phyloP scores from a whole-genome alignment of 2,113 vertebrate species.

The Rhea pennata region DNA sequence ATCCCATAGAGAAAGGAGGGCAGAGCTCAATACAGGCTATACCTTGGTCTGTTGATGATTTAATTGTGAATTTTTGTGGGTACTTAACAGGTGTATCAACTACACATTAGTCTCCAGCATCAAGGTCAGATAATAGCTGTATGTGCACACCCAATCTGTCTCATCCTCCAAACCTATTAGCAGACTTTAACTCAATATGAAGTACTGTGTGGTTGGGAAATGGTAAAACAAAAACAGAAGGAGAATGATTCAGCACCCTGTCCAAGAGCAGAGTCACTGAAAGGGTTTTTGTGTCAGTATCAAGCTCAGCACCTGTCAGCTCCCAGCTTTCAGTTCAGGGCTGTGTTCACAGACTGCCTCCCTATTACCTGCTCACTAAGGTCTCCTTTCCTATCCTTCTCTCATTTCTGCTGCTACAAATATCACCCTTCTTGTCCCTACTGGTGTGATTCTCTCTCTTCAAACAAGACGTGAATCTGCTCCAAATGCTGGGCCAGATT shows the following conservation, averaged over 20 bases:
- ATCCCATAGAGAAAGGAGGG: background rate
- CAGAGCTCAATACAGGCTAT: background rate
- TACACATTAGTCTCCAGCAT: background rate
- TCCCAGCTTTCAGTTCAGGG: background rate
- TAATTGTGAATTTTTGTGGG: background rate
- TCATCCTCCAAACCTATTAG: background rate
- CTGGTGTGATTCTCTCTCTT: accelerated
- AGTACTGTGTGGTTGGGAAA: background rate
- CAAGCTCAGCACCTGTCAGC: background rate
- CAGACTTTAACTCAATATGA: background rate
- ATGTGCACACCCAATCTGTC: too few species aligned
- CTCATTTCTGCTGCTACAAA: background rate
- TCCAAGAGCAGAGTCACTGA: background rate
- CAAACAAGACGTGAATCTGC: background rate
- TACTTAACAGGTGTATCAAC: too few species aligned
- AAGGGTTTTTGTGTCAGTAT: background rate
- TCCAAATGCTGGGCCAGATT: background rate
- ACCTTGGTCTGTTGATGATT: background rate
- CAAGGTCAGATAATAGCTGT: background rate
- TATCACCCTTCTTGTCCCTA: background rate
- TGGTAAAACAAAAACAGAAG: background rate
- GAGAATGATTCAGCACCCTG: background rate
- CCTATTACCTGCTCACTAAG: background rate
- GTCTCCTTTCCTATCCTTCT: background rate
- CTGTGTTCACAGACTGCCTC: background rate